Conservation (phyloP, 2,113 vertebrate genomes). For the Callorhinus ursinus region DNA sequence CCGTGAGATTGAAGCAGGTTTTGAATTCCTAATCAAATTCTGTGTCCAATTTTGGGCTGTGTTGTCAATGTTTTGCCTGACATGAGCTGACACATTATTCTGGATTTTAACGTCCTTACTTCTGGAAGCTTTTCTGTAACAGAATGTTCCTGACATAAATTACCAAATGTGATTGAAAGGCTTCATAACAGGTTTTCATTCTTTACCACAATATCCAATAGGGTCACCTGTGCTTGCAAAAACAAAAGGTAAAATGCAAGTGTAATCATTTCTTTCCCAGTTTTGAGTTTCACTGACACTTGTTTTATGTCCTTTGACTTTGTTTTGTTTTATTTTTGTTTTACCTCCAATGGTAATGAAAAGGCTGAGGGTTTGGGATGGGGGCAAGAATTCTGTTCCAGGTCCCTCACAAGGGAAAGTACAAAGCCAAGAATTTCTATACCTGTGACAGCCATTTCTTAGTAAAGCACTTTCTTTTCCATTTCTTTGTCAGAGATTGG, state of each 20-base stretch:
- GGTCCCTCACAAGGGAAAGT: neutral
- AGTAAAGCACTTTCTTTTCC: neutral
- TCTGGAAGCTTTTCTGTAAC: neutral
- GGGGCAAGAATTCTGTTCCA: neutral
- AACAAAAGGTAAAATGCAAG: neutral
- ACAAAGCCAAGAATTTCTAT: neutral
- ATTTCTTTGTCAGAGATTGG: neutral
- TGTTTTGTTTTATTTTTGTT: neutral
- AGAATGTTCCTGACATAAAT: neutral
- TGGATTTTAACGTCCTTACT: neutral
- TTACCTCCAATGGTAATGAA: neutral
- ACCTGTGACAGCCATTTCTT: neutral
- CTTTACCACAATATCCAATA: neutral
- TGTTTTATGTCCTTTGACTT: neutral
- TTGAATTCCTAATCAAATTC: constrained; percentile 41
- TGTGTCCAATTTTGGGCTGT: neutral
- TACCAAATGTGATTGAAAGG: neutral
- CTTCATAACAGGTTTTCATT: neutral
- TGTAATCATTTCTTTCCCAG: neutral
- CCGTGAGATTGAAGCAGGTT: neutral
- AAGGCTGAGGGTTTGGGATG: neutral
- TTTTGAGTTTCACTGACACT: neutral
- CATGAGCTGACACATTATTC: neutral
- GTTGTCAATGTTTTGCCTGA: neutral
- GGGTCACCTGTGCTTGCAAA: neutral